Conservation (phyloP, 2,797 vertebrate species). For the Lycodopsis pacificus region DNA sequence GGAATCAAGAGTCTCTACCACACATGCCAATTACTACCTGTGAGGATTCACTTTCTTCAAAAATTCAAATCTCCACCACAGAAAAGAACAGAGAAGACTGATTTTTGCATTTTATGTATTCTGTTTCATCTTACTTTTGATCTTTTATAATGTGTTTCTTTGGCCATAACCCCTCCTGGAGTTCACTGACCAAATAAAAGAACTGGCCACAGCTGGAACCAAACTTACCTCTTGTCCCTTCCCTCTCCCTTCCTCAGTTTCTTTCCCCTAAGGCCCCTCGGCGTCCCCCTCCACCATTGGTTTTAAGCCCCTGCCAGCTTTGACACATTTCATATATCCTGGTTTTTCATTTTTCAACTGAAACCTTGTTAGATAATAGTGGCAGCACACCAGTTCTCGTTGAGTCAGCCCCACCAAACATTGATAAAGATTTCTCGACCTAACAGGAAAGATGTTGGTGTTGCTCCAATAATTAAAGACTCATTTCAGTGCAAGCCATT, state of each 20-base stretch:
- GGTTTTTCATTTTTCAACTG: background rate
- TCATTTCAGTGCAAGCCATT: background rate
- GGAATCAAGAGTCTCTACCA: conserved; percentile 13
- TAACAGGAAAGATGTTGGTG: background rate
- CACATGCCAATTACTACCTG: conserved; percentile 9
- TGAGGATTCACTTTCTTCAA: conserved; percentile 10
- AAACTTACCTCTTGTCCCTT: background rate
- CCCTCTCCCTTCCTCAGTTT: background rate
- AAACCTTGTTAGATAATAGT: background rate
- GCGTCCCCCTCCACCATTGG: background rate
- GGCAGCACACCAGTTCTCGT: background rate
- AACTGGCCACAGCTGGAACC: background rate
- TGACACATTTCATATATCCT: background rate
- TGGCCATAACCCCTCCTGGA: background rate
- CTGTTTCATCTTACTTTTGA: background rate
- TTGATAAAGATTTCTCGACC: background rate
- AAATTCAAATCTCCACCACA: background rate
- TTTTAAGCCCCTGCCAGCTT: background rate
- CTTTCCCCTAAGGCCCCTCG: background rate
- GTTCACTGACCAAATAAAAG: conserved; percentile 12
- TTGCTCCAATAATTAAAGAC: conserved; percentile 1
- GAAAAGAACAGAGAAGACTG: background rate
- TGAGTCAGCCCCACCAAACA: background rate
- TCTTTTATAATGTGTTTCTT: background rate
- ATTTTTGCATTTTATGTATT: background rate